These are phyloP conservation scores for Temnothorax ravouxi DNA, from an alignment of 2,888 invertebrate species.

Conservation along the genomic window DNA sequence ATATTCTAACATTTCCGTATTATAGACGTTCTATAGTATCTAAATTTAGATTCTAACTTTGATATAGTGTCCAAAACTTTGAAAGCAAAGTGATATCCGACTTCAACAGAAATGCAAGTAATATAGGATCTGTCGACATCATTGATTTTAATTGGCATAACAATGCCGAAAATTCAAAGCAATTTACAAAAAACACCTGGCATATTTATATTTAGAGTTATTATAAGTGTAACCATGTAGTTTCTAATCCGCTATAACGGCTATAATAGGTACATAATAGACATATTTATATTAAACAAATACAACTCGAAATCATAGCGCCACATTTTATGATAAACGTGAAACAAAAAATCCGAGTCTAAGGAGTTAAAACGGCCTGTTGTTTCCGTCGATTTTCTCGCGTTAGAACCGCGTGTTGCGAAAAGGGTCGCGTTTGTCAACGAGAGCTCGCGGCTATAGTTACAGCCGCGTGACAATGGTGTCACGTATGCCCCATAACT, in stretches of 20 bases:
- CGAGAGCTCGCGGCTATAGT: constrained; percentile 43
- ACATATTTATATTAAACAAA: background rate
- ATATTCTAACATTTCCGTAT: background rate
- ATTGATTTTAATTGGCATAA: background rate
- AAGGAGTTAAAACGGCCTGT: background rate
- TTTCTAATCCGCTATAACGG: background rate
- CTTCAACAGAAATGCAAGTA: background rate
- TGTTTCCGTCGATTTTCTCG: constrained; percentile 37
- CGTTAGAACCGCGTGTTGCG: constrained; percentile 32
- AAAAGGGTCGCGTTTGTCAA: constrained; percentile 44
- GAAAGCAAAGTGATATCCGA: background rate
- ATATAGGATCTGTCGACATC: background rate
- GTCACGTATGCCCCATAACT: constrained; percentile 49
- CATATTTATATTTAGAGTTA: background rate
- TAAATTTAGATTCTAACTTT: constrained; percentile 12
- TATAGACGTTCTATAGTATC: background rate
- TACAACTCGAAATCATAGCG: background rate
- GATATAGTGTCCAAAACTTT: background rate
- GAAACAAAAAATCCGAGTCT: background rate
- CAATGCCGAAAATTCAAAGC: background rate
- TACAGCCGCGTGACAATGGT: constrained; percentile 69
- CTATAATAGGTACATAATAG: too few relatives aligned
- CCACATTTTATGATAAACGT: background rate
- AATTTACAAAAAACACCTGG: background rate
- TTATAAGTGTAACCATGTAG: background rate